Percentiles rank a stretch among this genome's conserved stretches.
Conservation (phyloP, 2,113 vertebrate genomes). For the Collichthys lucidus region DNA sequence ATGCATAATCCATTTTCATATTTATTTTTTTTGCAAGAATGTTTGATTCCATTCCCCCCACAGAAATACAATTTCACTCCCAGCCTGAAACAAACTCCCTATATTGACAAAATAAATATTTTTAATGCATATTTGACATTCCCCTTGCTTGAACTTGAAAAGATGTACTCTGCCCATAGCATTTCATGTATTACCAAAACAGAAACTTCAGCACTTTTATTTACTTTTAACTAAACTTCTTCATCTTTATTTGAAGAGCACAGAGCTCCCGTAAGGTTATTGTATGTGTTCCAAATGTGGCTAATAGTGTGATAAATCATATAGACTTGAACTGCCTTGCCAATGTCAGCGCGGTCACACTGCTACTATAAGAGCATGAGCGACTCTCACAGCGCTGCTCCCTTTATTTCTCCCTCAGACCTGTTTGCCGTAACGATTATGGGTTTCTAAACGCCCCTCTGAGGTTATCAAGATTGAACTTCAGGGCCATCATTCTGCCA, state of each 20-base stretch:
- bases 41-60: not conserved
- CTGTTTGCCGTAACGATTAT: slow-evolving; percentile 66
- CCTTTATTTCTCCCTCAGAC: slow-evolving; percentile 66
- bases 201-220: slow-evolving; percentile 39
- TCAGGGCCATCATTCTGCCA: slow-evolving; percentile 48
- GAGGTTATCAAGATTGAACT: slow-evolving; percentile 71
- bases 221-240: slow-evolving; percentile 43
- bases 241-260: slow-evolving; percentile 40
- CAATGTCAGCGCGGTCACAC: slow-evolving; percentile 73
- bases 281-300: slow-evolving; percentile 59
- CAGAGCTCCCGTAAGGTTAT: slow-evolving; percentile 52
- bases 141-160: not conserved
- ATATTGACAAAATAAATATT: not conserved
- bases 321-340: slow-evolving; percentile 53
- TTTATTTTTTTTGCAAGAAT: not conserved
- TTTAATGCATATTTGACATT: not conserved
- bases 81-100: slow-evolving; percentile 21
- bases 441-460: slow-evolving; percentile 54
- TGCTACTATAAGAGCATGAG: slow-evolving; percentile 20
- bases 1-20: slow-evolving; percentile 31
- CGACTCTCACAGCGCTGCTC: slow-evolving; percentile 24
- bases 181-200: slow-evolving; percentile 13
- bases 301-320: slow-evolving; percentile 77
- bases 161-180: not conserved
- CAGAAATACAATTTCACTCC: slow-evolving; percentile 7